Evolutionary conservation across 2,797 vertebrate species (phyloP).

Genomic region (Enteromius argenteus): DNA sequence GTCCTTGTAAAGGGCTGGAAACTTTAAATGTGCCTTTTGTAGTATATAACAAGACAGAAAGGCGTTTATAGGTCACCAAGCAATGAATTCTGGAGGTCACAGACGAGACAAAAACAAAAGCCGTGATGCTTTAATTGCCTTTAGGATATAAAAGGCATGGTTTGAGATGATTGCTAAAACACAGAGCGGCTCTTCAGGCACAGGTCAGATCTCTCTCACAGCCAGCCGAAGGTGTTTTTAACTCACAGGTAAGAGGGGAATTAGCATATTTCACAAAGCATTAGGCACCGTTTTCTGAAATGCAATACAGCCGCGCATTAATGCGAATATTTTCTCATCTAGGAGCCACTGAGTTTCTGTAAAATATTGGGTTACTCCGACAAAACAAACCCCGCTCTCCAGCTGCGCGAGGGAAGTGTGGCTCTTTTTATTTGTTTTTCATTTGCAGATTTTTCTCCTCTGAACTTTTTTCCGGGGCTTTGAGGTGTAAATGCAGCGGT

Average conservation of each 20-base stretch:
- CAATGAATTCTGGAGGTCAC: neutral
- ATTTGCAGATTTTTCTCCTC: slow-evolving; percentile 23
- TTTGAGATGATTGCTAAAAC: neutral
- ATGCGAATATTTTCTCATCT: neutral
- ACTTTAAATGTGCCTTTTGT: neutral
- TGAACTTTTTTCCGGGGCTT: slow-evolving; percentile 14
- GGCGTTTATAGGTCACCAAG: neutral
- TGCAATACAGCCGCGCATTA: neutral
- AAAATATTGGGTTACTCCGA: slow-evolving; percentile 6
- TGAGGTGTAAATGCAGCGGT: slow-evolving; percentile 46
- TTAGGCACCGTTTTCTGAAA: neutral
- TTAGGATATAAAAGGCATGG: neutral
- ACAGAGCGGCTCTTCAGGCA: neutral
- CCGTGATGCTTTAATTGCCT: neutral
- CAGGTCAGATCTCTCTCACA: slow-evolving; percentile 4
- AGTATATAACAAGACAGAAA: neutral
- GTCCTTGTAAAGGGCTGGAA: neutral
- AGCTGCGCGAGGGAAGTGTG: neutral
- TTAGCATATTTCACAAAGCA: neutral
- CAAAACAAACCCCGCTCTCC: neutral
- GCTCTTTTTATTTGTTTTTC: slow-evolving; percentile 27
- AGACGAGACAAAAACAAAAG: neutral
- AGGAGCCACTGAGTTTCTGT: slow-evolving; percentile 11
- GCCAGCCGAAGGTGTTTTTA: slow-evolving; percentile 11
- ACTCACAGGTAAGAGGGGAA: neutral